Percentiles rank a stretch among this genome's conserved stretches.
Evolutionary conservation across 2,113 vertebrate species (phyloP).

Genomic region (Enhydra lutris): DNA sequence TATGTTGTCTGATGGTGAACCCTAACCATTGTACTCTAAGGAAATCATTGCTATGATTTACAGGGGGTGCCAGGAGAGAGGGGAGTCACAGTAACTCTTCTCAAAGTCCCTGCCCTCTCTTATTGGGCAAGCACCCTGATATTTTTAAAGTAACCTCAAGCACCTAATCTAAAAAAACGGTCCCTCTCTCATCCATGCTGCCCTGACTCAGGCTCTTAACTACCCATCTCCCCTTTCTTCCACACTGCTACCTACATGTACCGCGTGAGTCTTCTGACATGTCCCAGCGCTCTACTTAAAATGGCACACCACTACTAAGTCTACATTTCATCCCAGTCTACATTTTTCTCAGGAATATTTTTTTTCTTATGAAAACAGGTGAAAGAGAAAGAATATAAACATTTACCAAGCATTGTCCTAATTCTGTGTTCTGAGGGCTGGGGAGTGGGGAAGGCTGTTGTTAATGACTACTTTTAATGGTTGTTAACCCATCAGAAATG

Average conservation of each 20-base stretch:
- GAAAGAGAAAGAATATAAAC: neutral
- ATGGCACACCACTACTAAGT: neutral
- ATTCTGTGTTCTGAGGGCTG: neutral
- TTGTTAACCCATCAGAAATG: neutral
- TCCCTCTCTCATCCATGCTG: neutral
- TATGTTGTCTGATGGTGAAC: neutral
- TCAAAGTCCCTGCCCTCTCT: neutral
- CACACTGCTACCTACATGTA: neutral
- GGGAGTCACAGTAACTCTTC: neutral
- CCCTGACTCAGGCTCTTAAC: neutral
- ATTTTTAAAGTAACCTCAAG: neutral
- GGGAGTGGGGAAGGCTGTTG: neutral
- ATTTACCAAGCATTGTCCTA: neutral
- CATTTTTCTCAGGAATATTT: neutral
- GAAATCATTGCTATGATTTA: neutral
- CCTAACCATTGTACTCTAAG: neutral
- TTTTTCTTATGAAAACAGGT: neutral
- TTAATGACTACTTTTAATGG: constrained; percentile 5
- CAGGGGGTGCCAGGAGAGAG: neutral
- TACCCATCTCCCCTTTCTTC: neutral
- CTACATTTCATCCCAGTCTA: neutral
- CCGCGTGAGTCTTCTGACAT: neutral
- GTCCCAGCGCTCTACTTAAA: neutral
- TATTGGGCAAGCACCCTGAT: neutral
- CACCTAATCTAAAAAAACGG: neutral